phyloP scores from a whole-genome alignment of 2,113 vertebrate species.

The Ochotona princeps region DNA sequence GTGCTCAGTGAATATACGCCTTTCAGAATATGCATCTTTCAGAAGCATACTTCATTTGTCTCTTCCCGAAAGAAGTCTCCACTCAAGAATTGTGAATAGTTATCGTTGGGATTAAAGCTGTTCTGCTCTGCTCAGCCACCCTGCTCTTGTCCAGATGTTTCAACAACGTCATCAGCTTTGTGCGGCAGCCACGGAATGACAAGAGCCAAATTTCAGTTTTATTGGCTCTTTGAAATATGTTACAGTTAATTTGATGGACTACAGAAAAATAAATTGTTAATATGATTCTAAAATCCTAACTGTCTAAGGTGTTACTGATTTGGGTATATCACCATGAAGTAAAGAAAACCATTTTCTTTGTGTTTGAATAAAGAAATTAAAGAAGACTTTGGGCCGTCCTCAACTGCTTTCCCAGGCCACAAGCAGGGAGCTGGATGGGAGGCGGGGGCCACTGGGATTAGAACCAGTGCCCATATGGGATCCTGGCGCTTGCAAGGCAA shows the following conservation, averaged over 20 bases:
- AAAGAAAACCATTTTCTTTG: conserved; percentile 27
- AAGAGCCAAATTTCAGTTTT: conserved; percentile 44
- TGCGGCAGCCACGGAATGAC: conserved; percentile 27
- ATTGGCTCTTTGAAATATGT: conserved; percentile 54
- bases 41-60: background rate
- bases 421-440: too few relatives aligned
- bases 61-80: background rate
- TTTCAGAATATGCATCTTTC: background rate
- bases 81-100: background rate
- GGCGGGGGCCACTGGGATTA: too few relatives aligned
- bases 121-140: conserved; percentile 16
- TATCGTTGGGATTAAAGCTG: conserved; percentile 43
- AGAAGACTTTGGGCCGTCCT: too few relatives aligned
- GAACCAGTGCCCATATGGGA: too few relatives aligned
- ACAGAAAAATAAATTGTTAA: conserved; percentile 43
- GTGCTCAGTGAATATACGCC: background rate
- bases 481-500: too few relatives aligned
- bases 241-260: conserved; percentile 56
- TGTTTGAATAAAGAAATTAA: background rate
- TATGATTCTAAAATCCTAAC: conserved; percentile 18
- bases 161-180: conserved; percentile 54
- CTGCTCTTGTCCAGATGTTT: conserved; percentile 54
- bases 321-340: background rate
- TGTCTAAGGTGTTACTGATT: conserved; percentile 15
- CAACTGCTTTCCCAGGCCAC: too few relatives aligned